These are phyloP conservation scores for Ciconia boyciana DNA, from an alignment of 2,113 vertebrate species.

Conservation along the genomic window DNA sequence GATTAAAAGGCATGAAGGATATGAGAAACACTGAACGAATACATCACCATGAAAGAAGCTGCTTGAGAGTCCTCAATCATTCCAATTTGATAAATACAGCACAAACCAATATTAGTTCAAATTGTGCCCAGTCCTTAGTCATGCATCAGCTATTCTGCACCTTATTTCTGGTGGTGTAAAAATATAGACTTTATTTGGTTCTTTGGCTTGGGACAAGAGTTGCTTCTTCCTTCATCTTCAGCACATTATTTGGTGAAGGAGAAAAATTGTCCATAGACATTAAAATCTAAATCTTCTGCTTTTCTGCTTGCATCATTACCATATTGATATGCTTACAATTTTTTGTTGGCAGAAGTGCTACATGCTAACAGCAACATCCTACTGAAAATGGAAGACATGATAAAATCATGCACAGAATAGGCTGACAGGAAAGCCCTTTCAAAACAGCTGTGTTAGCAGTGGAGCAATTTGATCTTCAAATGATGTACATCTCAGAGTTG, in stretches of 20 bases:
- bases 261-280: background rate
- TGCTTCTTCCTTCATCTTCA: background rate
- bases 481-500: background rate
- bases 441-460: constrained; percentile 16
- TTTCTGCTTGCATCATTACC: background rate
- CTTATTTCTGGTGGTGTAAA: background rate
- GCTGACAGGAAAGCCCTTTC: constrained; percentile 20
- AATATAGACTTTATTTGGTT: background rate
- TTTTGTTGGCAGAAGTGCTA: background rate
- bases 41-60: background rate
- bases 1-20: background rate
- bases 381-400: background rate
- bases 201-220: background rate
- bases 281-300: background rate
- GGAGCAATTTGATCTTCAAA: background rate
- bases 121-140: background rate
- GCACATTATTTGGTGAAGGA: background rate
- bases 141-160: background rate
- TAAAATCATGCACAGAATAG: background rate
- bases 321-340: background rate
- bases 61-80: background rate
- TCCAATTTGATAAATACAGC: background rate
- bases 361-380: background rate
- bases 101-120: background rate
- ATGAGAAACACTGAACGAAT: background rate